Conservation (phyloP, 2,888 invertebrate species). For the Octodonta nipae region DNA sequence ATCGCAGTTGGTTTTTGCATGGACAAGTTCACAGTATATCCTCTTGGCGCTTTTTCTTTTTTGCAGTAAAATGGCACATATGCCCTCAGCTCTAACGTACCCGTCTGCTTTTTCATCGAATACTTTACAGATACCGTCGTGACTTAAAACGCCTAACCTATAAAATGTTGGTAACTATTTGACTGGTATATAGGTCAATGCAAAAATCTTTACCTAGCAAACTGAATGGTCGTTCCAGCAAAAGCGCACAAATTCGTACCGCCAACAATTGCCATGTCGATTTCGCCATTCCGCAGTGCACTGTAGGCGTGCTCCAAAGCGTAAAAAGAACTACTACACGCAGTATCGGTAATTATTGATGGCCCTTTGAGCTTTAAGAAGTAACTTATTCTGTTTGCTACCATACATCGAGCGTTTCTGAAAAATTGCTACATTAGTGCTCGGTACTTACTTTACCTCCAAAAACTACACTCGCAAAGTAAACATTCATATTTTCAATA, state of each 20-base stretch:
- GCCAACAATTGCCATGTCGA: conserved; percentile 81
- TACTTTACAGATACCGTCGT: conserved; percentile 76
- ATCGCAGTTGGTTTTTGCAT: conserved; percentile 31
- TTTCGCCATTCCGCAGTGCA: conserved; percentile 63
- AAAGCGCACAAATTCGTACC: conserved; percentile 76
- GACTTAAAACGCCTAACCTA: conserved; percentile 61
- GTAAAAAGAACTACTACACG: conserved; percentile 85
- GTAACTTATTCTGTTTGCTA: conserved; percentile 82
- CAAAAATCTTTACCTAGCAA: conserved; percentile 45
- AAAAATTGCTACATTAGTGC: conserved; percentile 4
- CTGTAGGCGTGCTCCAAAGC: conserved; percentile 73
- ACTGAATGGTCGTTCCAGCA: conserved; percentile 80
- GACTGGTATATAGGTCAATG: too few relatives aligned
- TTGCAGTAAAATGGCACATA: conserved; percentile 59
- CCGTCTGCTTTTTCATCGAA: conserved; percentile 78
- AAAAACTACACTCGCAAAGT: too few relatives aligned
- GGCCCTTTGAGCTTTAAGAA: conserved; percentile 80
- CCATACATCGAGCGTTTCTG: conserved; percentile 61
- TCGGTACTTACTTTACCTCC: too few relatives aligned
- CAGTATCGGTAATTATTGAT: conserved; percentile 79
- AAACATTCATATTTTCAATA: too few relatives aligned
- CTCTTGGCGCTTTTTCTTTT: conserved; percentile 41
- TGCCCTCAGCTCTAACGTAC: conserved; percentile 71
- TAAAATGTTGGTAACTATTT: not conserved
- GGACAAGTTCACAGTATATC: conserved; percentile 37